Percentiles rank a stretch among this genome's conserved stretches.
Evolutionary conservation across 2,888 invertebrate species (phyloP).

Genomic region (Euplexia lucipara): DNA sequence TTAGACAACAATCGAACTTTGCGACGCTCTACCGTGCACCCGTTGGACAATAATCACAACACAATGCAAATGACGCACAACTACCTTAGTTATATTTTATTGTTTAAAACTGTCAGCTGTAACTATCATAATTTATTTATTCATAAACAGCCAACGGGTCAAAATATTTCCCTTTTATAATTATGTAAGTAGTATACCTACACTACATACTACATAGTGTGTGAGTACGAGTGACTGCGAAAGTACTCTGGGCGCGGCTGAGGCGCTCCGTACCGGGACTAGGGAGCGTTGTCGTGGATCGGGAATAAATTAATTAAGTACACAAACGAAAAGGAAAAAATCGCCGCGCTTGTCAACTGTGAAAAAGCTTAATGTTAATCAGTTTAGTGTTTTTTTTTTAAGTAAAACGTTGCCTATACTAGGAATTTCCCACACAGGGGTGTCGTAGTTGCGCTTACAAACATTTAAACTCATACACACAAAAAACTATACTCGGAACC

Average conservation of each 20-base stretch:
- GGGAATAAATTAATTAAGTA: background rate
- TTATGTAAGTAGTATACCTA: background rate
- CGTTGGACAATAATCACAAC: background rate
- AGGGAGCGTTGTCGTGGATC: background rate
- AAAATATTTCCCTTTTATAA: background rate
- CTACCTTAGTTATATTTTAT: background rate
- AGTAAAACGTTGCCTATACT: too few relatives aligned
- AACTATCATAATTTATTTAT: background rate
- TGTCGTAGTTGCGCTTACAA: too few relatives aligned
- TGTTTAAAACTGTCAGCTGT: background rate
- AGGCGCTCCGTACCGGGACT: too few relatives aligned
- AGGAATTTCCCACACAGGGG: too few relatives aligned
- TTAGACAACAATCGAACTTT: background rate
- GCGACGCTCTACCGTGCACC: background rate
- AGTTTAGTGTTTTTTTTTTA: too few relatives aligned
- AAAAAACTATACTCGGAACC: too few relatives aligned
- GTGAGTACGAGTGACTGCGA: too few relatives aligned
- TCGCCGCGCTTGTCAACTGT: background rate
- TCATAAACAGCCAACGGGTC: background rate
- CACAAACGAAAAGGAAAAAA: constrained; percentile 2
- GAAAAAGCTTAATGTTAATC: too few relatives aligned
- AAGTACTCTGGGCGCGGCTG: too few relatives aligned
- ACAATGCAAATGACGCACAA: background rate
- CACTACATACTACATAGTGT: too few relatives aligned
- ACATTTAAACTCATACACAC: too few relatives aligned